These are phyloP conservation scores for Emys orbicularis DNA, from an alignment of 2,797 vertebrate genomes.

Conservation along the genomic window DNA sequence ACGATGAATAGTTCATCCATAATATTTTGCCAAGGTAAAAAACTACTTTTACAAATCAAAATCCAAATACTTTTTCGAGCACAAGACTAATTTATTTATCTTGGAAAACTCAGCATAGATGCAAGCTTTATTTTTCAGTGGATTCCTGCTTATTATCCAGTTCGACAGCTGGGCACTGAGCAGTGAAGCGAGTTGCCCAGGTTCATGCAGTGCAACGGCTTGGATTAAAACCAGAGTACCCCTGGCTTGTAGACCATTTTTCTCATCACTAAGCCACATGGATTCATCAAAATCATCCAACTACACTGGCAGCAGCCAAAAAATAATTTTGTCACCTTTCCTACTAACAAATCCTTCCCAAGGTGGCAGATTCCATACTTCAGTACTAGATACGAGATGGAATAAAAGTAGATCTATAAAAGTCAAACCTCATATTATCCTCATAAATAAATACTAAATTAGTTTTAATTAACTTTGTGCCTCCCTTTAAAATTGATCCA, in stretches of 20 bases:
- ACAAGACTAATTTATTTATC: slow-evolving; percentile 31
- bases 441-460: background rate
- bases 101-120: slow-evolving; percentile 14
- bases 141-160: background rate
- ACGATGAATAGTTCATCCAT: background rate
- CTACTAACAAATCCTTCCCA: background rate
- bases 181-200: background rate
- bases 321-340: background rate
- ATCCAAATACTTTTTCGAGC: background rate
- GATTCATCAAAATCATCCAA: slow-evolving; percentile 48
- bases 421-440: background rate
- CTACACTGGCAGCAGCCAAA: background rate
- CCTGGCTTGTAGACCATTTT: slow-evolving; percentile 19
- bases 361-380: background rate
- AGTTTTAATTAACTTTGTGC: background rate
- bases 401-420: background rate
- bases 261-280: slow-evolving; percentile 49
- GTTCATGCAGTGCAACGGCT: background rate
- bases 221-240: slow-evolving; percentile 30
- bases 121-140: background rate
- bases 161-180: slow-evolving; percentile 14
- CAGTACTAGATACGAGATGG: background rate
- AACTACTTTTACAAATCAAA: slow-evolving; percentile 26
- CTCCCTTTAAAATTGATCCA: background rate
- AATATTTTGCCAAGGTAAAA: background rate